A percentile compares a stretch with the other conserved stretches of the same genome.
These are phyloP conservation scores for Druon quercuslanigerum DNA, from an alignment of 1,140 invertebrate genomes.

Conservation along the genomic window DNA sequence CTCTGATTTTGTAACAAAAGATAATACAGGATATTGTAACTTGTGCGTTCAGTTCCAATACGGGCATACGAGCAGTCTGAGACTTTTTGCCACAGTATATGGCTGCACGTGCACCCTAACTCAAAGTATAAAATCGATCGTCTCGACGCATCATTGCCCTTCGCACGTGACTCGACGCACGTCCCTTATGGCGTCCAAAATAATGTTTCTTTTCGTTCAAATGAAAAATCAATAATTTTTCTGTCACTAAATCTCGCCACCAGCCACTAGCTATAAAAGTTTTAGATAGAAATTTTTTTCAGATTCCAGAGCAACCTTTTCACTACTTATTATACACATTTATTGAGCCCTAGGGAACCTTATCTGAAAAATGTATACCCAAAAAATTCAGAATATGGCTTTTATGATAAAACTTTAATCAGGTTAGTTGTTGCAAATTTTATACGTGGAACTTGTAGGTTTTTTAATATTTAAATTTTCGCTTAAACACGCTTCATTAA, in stretches of 20 bases:
- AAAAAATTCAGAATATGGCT: no score
- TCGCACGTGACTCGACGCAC: conserved; percentile 21
- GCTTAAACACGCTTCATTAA: no score
- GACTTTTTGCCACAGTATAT: conserved; percentile 8
- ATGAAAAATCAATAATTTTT: conserved; percentile 2
- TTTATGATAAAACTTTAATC: no score
- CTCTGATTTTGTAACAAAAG: neutral
- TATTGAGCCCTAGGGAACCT: no score
- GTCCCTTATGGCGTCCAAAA: conserved; percentile 2
- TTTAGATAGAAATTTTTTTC: neutral
- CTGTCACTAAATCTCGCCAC: neutral
- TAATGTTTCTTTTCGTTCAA: neutral
- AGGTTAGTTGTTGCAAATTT: no score
- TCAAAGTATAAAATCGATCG: conserved; percentile 25
- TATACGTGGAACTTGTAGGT: no score
- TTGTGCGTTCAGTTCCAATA: conserved; percentile 14
- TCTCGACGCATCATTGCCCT: conserved; percentile 16
- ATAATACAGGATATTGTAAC: neutral
- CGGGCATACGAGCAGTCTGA: neutral
- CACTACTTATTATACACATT: no score
- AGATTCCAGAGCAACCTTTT: neutral
- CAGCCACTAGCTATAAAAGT: neutral
- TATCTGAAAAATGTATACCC: no score
- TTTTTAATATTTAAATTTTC: no score
- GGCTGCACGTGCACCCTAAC: conserved; percentile 20